Evolutionary conservation across 2,113 vertebrate genomes (phyloP), one percentile per base, ranked within the genome.

Genomic region (Setophaga kirtlandii): DNA sequence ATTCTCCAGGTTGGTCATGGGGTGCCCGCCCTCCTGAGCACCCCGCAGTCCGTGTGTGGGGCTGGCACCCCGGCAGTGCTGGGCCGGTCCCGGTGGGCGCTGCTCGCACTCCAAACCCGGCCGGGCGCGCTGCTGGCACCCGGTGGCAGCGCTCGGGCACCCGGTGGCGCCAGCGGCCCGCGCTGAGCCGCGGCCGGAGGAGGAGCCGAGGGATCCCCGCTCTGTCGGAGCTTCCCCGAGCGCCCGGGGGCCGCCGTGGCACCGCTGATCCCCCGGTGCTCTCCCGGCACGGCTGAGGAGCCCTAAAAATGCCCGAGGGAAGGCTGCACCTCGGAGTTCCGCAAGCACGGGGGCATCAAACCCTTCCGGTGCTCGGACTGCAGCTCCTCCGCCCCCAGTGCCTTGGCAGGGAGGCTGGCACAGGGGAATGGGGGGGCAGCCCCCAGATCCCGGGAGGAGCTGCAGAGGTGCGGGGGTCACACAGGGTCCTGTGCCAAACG

Each of bases 381-480:
- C 96, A 99, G 98, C 97, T 99, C 99, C 98, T 99, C 98, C 98
- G 98, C 84, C 99, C 99, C 4, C 98, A 99, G 96, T 98, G 99
- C 39, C 49, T 14, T 0, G 25, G 25, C 55, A 8, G 71, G 59
- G 64, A 2, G 12, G 56, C 3, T 7, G 56, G 41, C n/a, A n/a
- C n/a, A n/a, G n/a, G n/a, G n/a, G n/a, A 19, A 24, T 2, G 7
- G 25, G 3, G 53, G 22, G 11, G 52, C 68, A n/a, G 31, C 35
- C 27, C 35, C 27, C 58, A 11, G 33, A 0, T 4, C 5, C 5
- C 20, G 25, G 39, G 69, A 59, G 23, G 28, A 49, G 37, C 53
- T 17, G 12, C 25, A 9, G 28, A 27, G 14, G 3, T n/a, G 5
- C 3, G 31, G 31, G 50, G 20, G 15, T 33, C n/a, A 17, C 44